Conservation (phyloP, 2,888 invertebrate genomes). For the Sipha maydis region DNA sequence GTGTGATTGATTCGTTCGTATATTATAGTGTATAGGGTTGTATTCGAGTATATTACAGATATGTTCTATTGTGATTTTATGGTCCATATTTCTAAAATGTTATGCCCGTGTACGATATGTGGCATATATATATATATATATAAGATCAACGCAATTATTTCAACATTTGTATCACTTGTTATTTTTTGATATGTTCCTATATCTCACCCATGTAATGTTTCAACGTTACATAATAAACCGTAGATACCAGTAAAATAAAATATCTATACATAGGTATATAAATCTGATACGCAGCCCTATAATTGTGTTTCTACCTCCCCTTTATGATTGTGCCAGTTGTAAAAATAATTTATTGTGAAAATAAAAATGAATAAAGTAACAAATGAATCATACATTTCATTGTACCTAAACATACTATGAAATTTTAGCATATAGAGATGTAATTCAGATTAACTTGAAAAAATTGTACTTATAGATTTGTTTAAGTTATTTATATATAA, state of each 20-base stretch:
- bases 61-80: slow-evolving; percentile 6
- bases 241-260: slow-evolving; percentile 7
- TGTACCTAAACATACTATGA: slow-evolving; percentile 40
- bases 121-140: not conserved
- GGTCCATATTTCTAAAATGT: slow-evolving; percentile 33
- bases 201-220: slow-evolving; percentile 13
- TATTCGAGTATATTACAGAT: slow-evolving; percentile 10
- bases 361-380: not conserved
- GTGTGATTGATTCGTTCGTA: slow-evolving; percentile 19
- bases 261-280: not conserved
- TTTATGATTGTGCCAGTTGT: slow-evolving; percentile 42
- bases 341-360: slow-evolving; percentile 14
- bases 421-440: slow-evolving; percentile 39
- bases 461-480: slow-evolving; percentile 54
- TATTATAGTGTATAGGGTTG: slow-evolving; percentile 20
- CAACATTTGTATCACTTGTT: slow-evolving; percentile 19
- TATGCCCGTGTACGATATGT: not conserved
- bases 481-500: slow-evolving; percentile 56
- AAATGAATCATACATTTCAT: slow-evolving; percentile 36
- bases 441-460: slow-evolving; percentile 50
- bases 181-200: slow-evolving; percentile 54
- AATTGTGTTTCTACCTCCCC: slow-evolving; percentile 56
- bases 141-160: not conserved
- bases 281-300: slow-evolving; percentile 30
- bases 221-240: not conserved